Evolutionary conservation across 2,113 vertebrate genomes (phyloP).

Genomic region (Melanotaenia duboulayi): DNA sequence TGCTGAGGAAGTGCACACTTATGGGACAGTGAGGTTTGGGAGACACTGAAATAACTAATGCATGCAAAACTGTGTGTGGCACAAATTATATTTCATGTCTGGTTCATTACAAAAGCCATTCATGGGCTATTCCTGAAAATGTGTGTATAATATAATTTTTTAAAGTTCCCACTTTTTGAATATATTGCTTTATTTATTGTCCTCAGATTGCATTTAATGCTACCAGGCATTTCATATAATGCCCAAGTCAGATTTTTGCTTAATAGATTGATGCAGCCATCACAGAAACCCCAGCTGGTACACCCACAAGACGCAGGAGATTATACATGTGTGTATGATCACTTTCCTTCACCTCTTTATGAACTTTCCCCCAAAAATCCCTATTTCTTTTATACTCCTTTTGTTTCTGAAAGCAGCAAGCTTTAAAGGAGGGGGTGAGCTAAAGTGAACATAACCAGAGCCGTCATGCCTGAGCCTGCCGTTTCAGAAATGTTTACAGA

Average conservation of each 20-base stretch:
- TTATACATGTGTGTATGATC: conserved; percentile 3
- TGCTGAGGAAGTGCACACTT: neutral
- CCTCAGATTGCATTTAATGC: too few species aligned
- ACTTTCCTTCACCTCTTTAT: neutral
- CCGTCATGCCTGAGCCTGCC: conserved; percentile 40
- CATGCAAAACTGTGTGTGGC: neutral
- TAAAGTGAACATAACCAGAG: conserved; percentile 40
- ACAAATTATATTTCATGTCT: neutral
- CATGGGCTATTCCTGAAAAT: neutral
- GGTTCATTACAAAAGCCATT: neutral
- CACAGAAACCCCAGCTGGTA: conserved; percentile 3
- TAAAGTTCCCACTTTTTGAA: too few species aligned
- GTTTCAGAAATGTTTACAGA: conserved; percentile 53
- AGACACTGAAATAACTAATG: neutral
- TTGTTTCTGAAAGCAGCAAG: neutral
- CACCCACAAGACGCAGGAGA: conserved; percentile 7
- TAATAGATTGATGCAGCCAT: conserved; percentile 2
- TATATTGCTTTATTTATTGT: too few species aligned
- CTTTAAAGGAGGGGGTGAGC: conserved; percentile 21
- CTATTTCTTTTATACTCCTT: neutral
- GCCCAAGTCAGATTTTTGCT: neutral
- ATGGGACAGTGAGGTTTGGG: conserved; percentile 2
- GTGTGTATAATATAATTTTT: too few species aligned
- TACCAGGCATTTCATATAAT: too few species aligned
- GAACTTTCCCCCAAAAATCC: neutral